These are phyloP conservation scores for Drosophila watanabei DNA, from an alignment of 1,140 invertebrate species.

Conservation along the genomic window DNA sequence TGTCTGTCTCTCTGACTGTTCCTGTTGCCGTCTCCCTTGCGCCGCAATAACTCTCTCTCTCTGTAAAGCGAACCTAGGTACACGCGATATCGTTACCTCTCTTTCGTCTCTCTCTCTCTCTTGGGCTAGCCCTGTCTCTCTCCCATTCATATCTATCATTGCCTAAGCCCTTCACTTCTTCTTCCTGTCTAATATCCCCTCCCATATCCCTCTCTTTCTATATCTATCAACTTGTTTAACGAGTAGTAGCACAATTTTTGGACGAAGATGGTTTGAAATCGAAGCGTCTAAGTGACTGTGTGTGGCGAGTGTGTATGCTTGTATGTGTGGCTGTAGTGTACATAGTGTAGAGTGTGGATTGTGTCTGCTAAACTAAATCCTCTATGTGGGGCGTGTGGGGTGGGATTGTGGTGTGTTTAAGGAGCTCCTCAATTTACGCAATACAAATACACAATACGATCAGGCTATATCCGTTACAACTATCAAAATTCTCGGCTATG, in stretches of 20 bases:
- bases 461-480: slow-evolving; percentile 44
- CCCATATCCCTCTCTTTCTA: slow-evolving; percentile 33
- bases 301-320: not conserved
- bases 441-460: slow-evolving; percentile 39
- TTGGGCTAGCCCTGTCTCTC: slow-evolving; percentile 14
- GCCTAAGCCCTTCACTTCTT: slow-evolving; percentile 10
- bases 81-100: slow-evolving; percentile 3
- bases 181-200: slow-evolving; percentile 17
- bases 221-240: slow-evolving; percentile 76
- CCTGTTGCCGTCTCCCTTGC: slow-evolving; percentile 34
- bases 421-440: slow-evolving; percentile 36
- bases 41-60: not conserved
- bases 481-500: slow-evolving; percentile 54
- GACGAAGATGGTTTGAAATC: slow-evolving; percentile 81
- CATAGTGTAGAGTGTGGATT: not conserved
- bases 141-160: slow-evolving; percentile 5
- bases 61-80: slow-evolving; percentile 16
- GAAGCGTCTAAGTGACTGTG: slow-evolving; percentile 69
- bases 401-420: slow-evolving; percentile 7
- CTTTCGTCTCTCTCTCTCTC: not conserved
- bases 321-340: not conserved
- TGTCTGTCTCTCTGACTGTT: slow-evolving; percentile 9
- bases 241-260: slow-evolving; percentile 83
- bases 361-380: slow-evolving; percentile 44
- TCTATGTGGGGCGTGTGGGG: slow-evolving; percentile 29